phyloP scores from a whole-genome alignment of 2,113 vertebrate genomes.

The Leptobrachium ailaonicum region DNA sequence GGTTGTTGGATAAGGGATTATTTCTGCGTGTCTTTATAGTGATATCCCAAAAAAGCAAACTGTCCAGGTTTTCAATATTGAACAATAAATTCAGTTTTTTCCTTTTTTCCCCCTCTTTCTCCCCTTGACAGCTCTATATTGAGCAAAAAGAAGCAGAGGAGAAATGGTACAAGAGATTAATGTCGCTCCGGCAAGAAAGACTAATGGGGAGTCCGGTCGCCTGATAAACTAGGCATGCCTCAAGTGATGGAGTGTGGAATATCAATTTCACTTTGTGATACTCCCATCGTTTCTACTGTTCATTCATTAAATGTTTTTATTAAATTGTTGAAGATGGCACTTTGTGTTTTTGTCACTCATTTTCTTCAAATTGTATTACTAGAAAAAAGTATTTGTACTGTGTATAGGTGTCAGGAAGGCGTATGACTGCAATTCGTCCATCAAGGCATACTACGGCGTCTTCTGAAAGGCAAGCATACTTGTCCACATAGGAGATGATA shows the following conservation, averaged over 20 bases:
- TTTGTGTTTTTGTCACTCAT: background rate
- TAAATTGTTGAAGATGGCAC: background rate
- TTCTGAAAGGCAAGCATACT: no score
- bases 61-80: no score
- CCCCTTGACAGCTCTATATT: constrained; percentile 79
- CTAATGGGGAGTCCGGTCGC: constrained; percentile 93
- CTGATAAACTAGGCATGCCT: constrained; percentile 55
- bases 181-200: constrained; percentile 86
- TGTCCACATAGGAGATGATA: no score
- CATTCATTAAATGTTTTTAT: constrained; percentile 1
- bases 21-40: no score
- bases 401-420: no score
- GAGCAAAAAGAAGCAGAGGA: constrained; percentile 90
- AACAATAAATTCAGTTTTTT: no score
- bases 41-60: no score
- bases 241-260: background rate
- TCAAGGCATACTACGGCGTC: no score
- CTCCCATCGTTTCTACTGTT: background rate
- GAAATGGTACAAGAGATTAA: constrained; percentile 86
- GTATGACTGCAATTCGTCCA: no score
- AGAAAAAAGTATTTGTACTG: no score
- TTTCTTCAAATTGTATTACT: background rate
- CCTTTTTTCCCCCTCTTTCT: background rate
- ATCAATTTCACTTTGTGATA: background rate
- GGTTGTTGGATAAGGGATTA: no score